Evolutionary conservation across 2,888 invertebrate genomes (phyloP), one percentile per base, ranked within the genome.

Genomic region (Eupithecia inturbata): DNA sequence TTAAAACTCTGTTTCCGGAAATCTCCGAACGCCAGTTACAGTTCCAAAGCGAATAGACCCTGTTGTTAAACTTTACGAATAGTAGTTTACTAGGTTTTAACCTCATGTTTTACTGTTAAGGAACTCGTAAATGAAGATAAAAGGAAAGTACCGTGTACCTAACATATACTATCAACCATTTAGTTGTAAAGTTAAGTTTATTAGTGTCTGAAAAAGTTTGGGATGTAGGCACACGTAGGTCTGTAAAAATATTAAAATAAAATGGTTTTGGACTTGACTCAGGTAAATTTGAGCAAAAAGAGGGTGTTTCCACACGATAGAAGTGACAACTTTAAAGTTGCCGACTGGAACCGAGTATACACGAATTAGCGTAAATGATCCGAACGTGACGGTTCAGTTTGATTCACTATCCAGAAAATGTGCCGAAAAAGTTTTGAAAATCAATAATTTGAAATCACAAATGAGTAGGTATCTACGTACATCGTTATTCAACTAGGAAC

Each of bases 1-100:
- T 70, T 67, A 73, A 73, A 66, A 73, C 70, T 70, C 73, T 39
- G 62, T 57, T 71, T 26, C 62, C 36, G 41, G 67, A 71, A 68
- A 71, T 76, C 74, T 76, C 74, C 68, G 72, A 77, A 72, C 74
- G 74, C 70, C 75, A 74, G 68, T 79, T 70, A 74, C 68, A 76
- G 79, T 77, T 75, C 72, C 67, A 68, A 73, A 76, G 73, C 73
- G 67, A 71, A 69, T 72, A 71, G 72, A 66, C 49, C 41, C 57
- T 67, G 71, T 71, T 71, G 68, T 74, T 68, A 71, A 68, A 74
- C 67, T 74, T 71, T 71, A 74, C 74, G 70, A 74, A 71, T 71
- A 70, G 71, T 68, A 68, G 68, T 71, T 70, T 73, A 69, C 68
- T 69, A 60, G 57, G 70, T 73, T 67, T 73, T 67, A 68, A 68